phyloP scores from a whole-genome alignment of 1,140 invertebrate genomes.

The Trinorchestia longiramus region DNA sequence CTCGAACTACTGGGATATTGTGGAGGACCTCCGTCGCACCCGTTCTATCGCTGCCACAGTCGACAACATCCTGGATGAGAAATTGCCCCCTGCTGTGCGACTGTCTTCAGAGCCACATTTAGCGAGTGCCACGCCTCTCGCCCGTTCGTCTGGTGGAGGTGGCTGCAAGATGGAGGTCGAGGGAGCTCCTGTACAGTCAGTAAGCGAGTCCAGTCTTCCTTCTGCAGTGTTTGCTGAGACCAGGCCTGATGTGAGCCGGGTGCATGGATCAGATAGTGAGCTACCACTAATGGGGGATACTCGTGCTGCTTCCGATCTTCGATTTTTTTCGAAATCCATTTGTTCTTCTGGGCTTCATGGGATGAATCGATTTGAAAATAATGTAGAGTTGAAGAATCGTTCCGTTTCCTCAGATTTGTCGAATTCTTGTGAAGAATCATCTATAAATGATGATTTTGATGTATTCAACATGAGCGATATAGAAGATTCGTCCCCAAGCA shows the following conservation, averaged over 20 bases:
- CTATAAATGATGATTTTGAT: background rate
- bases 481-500: background rate
- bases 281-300: background rate
- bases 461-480: background rate
- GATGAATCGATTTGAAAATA: background rate
- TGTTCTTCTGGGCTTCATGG: background rate
- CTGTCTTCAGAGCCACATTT: background rate
- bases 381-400: background rate
- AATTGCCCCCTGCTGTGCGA: background rate
- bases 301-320: background rate
- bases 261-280: background rate
- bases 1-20: slow-evolving; percentile 29
- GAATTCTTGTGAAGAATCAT: background rate
- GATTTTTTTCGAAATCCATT: background rate
- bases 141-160: slow-evolving; percentile 78
- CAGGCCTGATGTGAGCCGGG: background rate
- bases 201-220: background rate
- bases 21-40: slow-evolving; percentile 10
- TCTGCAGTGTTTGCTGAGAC: background rate
- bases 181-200: background rate
- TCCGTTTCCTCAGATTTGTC: background rate
- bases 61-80: slow-evolving; percentile 37
- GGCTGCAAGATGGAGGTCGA: slow-evolving; percentile 82
- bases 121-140: background rate
- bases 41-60: slow-evolving; percentile 42